These are phyloP conservation scores for Anoplopoma fimbria DNA, from an alignment of 2,113 vertebrate species.

Conservation along the genomic window DNA sequence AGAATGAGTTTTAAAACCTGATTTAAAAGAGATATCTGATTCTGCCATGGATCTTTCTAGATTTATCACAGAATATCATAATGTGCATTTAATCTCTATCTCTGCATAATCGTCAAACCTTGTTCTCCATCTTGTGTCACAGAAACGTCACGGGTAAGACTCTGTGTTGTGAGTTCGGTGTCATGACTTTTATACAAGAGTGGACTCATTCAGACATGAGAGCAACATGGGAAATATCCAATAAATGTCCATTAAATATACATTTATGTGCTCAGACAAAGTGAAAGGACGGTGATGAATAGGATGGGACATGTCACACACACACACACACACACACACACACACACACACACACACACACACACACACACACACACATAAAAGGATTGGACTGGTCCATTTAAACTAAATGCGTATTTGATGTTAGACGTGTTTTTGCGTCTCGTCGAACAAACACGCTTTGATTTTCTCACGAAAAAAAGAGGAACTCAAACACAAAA, in stretches of 20 bases:
- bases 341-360: background rate
- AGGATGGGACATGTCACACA: too few relatives aligned
- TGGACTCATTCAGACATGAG: background rate
- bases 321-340: too few relatives aligned
- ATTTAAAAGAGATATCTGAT: too few relatives aligned
- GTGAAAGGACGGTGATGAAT: background rate
- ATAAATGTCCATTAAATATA: too few relatives aligned
- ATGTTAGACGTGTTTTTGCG: background rate
- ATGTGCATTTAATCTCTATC: background rate
- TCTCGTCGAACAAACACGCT: background rate
- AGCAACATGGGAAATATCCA: background rate
- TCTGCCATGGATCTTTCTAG: too few relatives aligned
- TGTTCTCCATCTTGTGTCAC: background rate
- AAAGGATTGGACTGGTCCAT: background rate
- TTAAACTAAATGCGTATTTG: background rate
- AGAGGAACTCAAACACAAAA: background rate
- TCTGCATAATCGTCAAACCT: background rate
- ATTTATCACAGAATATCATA: too few relatives aligned
- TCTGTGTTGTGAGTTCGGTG: background rate
- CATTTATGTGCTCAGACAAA: background rate
- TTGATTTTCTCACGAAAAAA: background rate
- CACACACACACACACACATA: background rate
- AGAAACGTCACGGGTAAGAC: background rate
- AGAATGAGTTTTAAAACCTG: too few relatives aligned
- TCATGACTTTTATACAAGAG: background rate